phyloP scores from a whole-genome alignment of 2,113 vertebrate genomes.

The Nerophis ophidion region DNA sequence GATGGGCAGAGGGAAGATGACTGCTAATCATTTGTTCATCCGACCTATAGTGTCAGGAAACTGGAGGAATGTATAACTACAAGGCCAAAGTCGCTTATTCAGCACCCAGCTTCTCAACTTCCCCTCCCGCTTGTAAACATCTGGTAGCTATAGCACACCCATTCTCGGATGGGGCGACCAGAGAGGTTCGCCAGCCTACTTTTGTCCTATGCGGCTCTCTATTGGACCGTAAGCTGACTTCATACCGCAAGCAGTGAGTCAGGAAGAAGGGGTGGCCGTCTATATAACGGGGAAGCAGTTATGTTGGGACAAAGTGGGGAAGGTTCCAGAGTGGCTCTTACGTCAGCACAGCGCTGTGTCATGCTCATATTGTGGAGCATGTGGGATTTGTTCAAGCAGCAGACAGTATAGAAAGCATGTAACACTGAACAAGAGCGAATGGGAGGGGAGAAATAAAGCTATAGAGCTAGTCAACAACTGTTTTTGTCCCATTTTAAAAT shows the following conservation, averaged over 20 bases:
- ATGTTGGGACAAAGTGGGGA: conserved; percentile 18
- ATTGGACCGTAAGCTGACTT: conserved; percentile 25
- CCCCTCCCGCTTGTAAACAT: conserved; percentile 48
- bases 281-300: neutral
- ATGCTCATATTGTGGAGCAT: conserved; percentile 39
- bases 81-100: conserved; percentile 31
- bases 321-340: conserved; percentile 40
- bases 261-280: conserved; percentile 6
- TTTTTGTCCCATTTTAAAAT: no score
- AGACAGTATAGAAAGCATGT: conserved; percentile 24
- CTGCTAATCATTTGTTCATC: conserved; percentile 7
- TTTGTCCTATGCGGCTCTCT: conserved; percentile 17
- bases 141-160: conserved; percentile 54
- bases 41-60: conserved; percentile 30
- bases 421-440: neutral
- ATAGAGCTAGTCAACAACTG: conserved; percentile 1
- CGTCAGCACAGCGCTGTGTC: conserved; percentile 53
- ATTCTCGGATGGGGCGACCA: conserved; percentile 12
- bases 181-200: conserved; percentile 22
- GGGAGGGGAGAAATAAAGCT: neutral
- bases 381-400: conserved; percentile 27
- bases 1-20: neutral
- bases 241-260: conserved; percentile 27
- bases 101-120: conserved; percentile 14
- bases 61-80: conserved; percentile 38